These are phyloP conservation scores for Spialia ferax DNA, from an alignment of 2,888 invertebrate species.

Conservation along the genomic window DNA sequence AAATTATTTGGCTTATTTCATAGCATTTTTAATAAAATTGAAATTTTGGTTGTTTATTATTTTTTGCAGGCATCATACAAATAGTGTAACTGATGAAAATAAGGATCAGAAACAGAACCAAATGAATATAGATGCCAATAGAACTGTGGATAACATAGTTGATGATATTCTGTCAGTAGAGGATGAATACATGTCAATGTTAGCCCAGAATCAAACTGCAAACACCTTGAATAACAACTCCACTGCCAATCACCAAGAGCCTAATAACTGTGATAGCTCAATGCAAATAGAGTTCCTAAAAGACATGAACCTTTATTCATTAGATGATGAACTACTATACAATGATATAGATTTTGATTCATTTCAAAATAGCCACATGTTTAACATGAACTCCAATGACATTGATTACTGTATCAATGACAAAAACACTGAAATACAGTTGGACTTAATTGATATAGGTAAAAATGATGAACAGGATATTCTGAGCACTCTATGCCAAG, in stretches of 20 bases:
- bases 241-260: conserved; percentile 53
- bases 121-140: conserved; percentile 51
- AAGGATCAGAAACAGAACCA: conserved; percentile 55
- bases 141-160: conserved; percentile 76
- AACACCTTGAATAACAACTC: conserved; percentile 57
- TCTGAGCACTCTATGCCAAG: conserved; percentile 70
- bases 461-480: conserved; percentile 73
- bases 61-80: conserved; percentile 60
- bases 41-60: neutral
- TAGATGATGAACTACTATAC: conserved; percentile 77
- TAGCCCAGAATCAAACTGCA: conserved; percentile 63
- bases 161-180: conserved; percentile 79
- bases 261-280: conserved; percentile 60
- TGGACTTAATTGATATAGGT: conserved; percentile 65
- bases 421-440: conserved; percentile 64
- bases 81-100: conserved; percentile 48
- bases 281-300: conserved; percentile 78
- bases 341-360: conserved; percentile 79
- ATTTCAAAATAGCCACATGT: conserved; percentile 71
- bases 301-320: conserved; percentile 75
- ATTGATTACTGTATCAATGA: conserved; percentile 63
- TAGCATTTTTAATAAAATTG: too few species aligned
- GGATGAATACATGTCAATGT: conserved; percentile 75
- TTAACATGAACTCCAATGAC: conserved; percentile 62
- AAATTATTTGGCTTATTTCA: too few species aligned